phyloP scores from a whole-genome alignment of 2,888 invertebrate species.

The Plebejus argus region DNA sequence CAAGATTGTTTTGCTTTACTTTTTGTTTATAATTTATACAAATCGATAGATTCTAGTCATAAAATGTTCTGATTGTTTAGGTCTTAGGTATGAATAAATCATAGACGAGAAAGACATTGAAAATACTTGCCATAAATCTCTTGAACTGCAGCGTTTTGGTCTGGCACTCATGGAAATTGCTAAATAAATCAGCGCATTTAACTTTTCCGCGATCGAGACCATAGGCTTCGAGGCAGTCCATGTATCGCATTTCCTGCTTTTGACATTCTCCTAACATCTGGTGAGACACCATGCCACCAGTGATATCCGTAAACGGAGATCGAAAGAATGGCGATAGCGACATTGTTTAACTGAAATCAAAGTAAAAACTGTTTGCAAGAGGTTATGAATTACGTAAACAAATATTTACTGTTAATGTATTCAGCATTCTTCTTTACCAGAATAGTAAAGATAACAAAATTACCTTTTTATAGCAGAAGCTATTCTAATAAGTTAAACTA shows the following conservation, averaged over 20 bases:
- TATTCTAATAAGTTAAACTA: background rate
- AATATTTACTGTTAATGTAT: slow-evolving; percentile 19
- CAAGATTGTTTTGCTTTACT: too few species aligned
- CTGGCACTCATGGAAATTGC: slow-evolving; percentile 87
- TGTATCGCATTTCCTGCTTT: slow-evolving; percentile 84
- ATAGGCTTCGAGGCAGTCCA: slow-evolving; percentile 91
- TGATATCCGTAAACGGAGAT: slow-evolving; percentile 86
- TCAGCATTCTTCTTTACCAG: background rate
- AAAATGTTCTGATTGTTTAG: too few species aligned
- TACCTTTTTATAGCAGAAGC: background rate
- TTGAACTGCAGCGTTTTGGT: slow-evolving; percentile 79
- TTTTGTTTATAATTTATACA: too few species aligned
- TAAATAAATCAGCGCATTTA: slow-evolving; percentile 83
- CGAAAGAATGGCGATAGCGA: slow-evolving; percentile 84
- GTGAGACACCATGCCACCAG: slow-evolving; percentile 83
- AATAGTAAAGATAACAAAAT: background rate
- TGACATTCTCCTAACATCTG: slow-evolving; percentile 85
- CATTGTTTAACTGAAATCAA: slow-evolving; percentile 62
- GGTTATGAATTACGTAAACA: slow-evolving; percentile 49
- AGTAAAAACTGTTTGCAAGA: slow-evolving; percentile 29
- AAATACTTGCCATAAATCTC: slow-evolving; percentile 74
- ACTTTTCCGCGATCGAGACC: slow-evolving; percentile 83
- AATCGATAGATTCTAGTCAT: too few species aligned
- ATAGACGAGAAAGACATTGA: background rate
- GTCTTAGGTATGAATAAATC: too few species aligned